Evolutionary conservation across 1,140 invertebrate genomes (phyloP).

Genomic region (Meloidogyne hapla): DNA sequence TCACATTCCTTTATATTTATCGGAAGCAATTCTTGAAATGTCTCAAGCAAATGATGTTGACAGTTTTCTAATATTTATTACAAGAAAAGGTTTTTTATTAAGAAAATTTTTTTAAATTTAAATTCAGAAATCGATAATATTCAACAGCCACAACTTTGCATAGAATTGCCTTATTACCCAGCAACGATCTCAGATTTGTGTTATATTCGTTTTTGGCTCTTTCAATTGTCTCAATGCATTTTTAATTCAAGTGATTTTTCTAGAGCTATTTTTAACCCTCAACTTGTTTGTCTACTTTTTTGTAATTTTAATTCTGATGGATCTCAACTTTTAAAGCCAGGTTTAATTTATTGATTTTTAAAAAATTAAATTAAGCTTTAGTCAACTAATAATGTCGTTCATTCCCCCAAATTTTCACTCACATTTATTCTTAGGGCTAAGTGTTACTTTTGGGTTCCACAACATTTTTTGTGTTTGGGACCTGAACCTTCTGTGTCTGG

Average conservation of each 20-base stretch:
- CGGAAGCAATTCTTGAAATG: neutral
- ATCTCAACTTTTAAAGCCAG: neutral
- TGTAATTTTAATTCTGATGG: neutral
- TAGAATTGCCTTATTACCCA: neutral
- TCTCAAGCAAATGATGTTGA: neutral
- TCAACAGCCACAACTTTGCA: neutral
- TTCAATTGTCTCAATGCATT: neutral
- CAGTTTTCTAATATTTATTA: neutral
- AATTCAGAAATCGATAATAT: neutral
- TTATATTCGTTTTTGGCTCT: slow-evolving; percentile 5
- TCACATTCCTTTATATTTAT: neutral
- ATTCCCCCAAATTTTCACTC: too few relatives aligned
- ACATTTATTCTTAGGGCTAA: too few relatives aligned
- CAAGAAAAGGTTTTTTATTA: neutral
- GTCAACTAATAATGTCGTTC: too few relatives aligned
- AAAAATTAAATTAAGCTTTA: too few relatives aligned
- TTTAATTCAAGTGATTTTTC: neutral
- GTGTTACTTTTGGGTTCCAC: too few relatives aligned
- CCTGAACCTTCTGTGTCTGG: too few relatives aligned
- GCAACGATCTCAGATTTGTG: neutral
- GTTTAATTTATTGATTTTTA: neutral
- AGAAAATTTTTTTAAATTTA: too few relatives aligned
- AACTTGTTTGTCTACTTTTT: neutral
- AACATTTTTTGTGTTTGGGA: too few relatives aligned
- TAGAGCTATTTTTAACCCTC: neutral